These are phyloP conservation scores for Cheilosia scutellata DNA, from an alignment of 2,888 invertebrate species.

Conservation along the genomic window DNA sequence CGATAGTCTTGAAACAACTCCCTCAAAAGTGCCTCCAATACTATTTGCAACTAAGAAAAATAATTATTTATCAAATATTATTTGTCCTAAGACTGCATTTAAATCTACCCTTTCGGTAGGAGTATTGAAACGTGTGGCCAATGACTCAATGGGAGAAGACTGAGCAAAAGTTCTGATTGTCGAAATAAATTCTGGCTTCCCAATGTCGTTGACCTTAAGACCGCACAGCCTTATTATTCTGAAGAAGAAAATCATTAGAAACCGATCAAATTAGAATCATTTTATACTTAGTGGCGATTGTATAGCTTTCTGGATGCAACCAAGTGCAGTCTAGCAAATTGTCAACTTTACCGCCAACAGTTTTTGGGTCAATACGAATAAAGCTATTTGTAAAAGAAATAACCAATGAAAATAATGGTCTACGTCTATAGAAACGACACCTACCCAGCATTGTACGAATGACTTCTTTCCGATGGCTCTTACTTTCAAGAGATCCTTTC, in stretches of 20 bases:
- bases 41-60: constrained; percentile 79
- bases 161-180: constrained; percentile 80
- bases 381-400: constrained; percentile 77
- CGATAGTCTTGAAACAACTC: constrained; percentile 89
- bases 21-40: constrained; percentile 87
- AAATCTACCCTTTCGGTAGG: constrained; percentile 87
- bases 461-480: constrained; percentile 92
- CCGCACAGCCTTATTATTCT: constrained; percentile 76
- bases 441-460: constrained; percentile 95
- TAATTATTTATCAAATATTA: background rate
- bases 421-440: constrained; percentile 55
- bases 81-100: background rate
- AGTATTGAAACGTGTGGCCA: constrained; percentile 86
- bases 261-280: background rate
- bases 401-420: background rate
- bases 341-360: constrained; percentile 80
- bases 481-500: constrained; percentile 91
- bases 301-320: constrained; percentile 97
- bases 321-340: constrained; percentile 90
- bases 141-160: constrained; percentile 78
- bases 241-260: background rate
- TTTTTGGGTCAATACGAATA: constrained; percentile 83
- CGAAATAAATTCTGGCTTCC: constrained; percentile 83
- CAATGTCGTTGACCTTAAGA: constrained; percentile 82
- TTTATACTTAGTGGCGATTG: constrained; percentile 86